Conservation (phyloP, 92 coral and sea anemone species). For the Bergia puertoricense region DNA sequence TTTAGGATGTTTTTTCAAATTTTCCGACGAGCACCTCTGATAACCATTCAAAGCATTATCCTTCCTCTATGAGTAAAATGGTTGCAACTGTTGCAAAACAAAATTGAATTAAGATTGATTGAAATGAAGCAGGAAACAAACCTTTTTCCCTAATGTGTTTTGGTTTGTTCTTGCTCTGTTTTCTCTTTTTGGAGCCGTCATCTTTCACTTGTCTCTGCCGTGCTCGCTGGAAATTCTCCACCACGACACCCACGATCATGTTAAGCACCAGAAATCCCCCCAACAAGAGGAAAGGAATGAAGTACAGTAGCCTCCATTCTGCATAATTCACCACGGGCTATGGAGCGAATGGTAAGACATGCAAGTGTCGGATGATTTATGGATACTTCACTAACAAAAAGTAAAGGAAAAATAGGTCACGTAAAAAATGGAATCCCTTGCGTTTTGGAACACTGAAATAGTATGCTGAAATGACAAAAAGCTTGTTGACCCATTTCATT, state of each 20-base stretch:
- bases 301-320: constrained; percentile 87
- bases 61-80: too few relatives aligned
- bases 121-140: neutral
- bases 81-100: too few relatives aligned
- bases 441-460: neutral
- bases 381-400: neutral
- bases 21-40: too few relatives aligned
- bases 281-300: constrained; percentile 86
- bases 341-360: constrained; percentile 14
- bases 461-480: too few relatives aligned
- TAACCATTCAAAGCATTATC: too few relatives aligned
- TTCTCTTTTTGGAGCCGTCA: constrained; percentile 54
- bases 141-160: constrained; percentile 48
- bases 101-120: neutral
- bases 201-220: constrained; percentile 87
- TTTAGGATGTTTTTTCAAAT: too few relatives aligned
- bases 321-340: constrained; percentile 90
- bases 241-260: constrained; percentile 98
- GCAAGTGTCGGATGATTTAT: neutral
- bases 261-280: constrained; percentile 96
- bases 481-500: neutral
- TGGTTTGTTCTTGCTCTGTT: constrained; percentile 37
- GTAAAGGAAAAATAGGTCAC: too few relatives aligned
- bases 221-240: constrained; percentile 93
- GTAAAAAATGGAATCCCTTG: neutral